Base-by-base conservation (phyloP, 2,797 vertebrate species). In the Ctenopoma multispine region DNA sequence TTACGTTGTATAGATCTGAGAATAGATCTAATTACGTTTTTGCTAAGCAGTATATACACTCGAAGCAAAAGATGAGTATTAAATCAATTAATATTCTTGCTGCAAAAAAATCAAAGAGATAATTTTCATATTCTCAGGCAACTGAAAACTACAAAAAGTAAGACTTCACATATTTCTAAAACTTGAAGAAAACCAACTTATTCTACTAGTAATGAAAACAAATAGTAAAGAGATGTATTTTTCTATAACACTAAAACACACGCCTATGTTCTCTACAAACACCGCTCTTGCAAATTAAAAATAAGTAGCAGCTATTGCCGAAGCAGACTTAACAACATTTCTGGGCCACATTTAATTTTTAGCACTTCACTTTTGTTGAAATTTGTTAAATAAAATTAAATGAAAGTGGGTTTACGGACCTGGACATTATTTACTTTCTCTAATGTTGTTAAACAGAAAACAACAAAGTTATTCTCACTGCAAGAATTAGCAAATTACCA, bases 251-350 rank as follows among this genome's bases (percentile, higher is more conserved):
- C 29, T 31, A n/a, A n/a, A n/a, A n/a, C n/a, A n/a, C n/a, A n/a
- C n/a, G n/a, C n/a, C n/a, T n/a, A n/a, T n/a, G n/a, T n/a, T n/a
- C 56, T 44, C 43, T 20, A 12, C n/a, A 79, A 78, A 69, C 63
- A 63, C 53, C 55, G 15, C 47, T 50, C 20, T 24, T 55, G 34
- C 11, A 10, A 62, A 69, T 23, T 5, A 43, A 58, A 48, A 71
- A 17, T 46, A 48, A 44, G 48, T 15, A 31, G 54, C 59, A 31
- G 29, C 3, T 48, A 48, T 2, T 11, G 23, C 56, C 34, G 62
- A 64, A 64, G 53, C 43, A n/a, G n/a, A n/a, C n/a, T n/a, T n/a
- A 5, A 49, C 27, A 29, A 3, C 27, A 29, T 29, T 29, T 29
- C 27, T 5, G 29, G 61, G 27, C 6, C 29, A 27, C 24, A 29